Evolutionary conservation across 2,113 vertebrate species (phyloP).

Genomic region (Nannobrachium achirus): DNA sequence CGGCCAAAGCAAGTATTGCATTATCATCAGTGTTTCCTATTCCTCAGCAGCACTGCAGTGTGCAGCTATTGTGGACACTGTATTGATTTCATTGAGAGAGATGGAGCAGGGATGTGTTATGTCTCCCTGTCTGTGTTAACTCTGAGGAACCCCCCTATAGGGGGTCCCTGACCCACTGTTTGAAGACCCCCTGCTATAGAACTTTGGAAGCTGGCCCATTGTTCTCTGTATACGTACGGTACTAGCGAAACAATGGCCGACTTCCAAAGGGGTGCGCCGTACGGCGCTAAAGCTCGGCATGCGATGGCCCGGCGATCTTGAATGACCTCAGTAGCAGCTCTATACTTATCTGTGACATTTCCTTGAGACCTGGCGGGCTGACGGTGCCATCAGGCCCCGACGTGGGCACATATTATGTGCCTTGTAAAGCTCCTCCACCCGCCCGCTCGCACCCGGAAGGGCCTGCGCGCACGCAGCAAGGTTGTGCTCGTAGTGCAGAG

Average conservation of each 20-base stretch:
- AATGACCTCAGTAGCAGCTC: slow-evolving; percentile 33
- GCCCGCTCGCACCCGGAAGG: slow-evolving; percentile 22
- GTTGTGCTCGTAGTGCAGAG: slow-evolving; percentile 67
- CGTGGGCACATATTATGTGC: slow-evolving; percentile 53
- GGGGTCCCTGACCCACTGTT: too few relatives aligned
- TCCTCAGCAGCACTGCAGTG: too few relatives aligned
- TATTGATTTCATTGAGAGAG: too few relatives aligned
- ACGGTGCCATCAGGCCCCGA: slow-evolving; percentile 56
- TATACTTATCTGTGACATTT: slow-evolving; percentile 69
- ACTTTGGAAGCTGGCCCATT: too few relatives aligned
- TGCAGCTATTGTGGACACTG: too few relatives aligned
- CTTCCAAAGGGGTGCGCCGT: slow-evolving; percentile 1
- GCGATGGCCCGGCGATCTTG: slow-evolving; percentile 38
- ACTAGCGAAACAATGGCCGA: slow-evolving; percentile 17
- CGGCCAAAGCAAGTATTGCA: too few relatives aligned
- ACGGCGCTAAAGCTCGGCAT: slow-evolving; percentile 28
- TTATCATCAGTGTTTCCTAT: too few relatives aligned
- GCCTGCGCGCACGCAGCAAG: slow-evolving; percentile 67
- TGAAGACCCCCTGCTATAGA: too few relatives aligned
- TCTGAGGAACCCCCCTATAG: too few relatives aligned
- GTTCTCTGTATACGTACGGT: too few relatives aligned
- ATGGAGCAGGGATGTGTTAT: too few relatives aligned
- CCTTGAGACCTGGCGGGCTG: slow-evolving; percentile 65
- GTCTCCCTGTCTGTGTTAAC: too few relatives aligned
- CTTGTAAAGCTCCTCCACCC: slow-evolving; percentile 74